phyloP scores from a whole-genome alignment of 2,888 invertebrate species.

The Xanthorhoe designata region DNA sequence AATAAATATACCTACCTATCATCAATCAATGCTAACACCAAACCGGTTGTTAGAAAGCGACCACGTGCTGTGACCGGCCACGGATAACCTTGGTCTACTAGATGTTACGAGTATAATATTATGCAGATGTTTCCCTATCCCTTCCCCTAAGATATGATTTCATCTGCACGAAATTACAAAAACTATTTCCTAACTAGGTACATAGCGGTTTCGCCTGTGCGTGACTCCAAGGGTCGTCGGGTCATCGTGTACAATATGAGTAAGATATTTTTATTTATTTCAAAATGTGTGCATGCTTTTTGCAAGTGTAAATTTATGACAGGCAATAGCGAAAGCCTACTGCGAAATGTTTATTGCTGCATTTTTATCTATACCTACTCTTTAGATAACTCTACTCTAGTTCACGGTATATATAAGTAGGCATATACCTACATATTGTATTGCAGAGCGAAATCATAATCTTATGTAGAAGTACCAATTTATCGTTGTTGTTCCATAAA shows the following conservation, averaged over 20 bases:
- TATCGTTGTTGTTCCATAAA: not conserved
- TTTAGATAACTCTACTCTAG: not conserved
- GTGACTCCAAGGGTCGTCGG: slow-evolving; percentile 90
- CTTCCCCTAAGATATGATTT: slow-evolving; percentile 57
- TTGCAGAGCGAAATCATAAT: slow-evolving; percentile 13
- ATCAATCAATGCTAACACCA: slow-evolving; percentile 26
- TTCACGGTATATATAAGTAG: not conserved
- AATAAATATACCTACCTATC: slow-evolving; percentile 18
- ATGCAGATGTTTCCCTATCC: slow-evolving; percentile 36
- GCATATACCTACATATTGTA: too few species aligned
- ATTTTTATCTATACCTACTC: slow-evolving; percentile 7
- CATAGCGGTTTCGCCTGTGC: slow-evolving; percentile 90
- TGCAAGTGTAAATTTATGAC: slow-evolving; percentile 41
- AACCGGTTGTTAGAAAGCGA: slow-evolving; percentile 27
- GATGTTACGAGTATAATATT: slow-evolving; percentile 6
- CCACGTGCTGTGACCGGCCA: slow-evolving; percentile 24
- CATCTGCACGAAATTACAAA: slow-evolving; percentile 53
- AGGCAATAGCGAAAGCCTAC: slow-evolving; percentile 28
- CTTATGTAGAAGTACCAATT: too few species aligned
- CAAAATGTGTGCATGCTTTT: slow-evolving; percentile 36
- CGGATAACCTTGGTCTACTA: slow-evolving; percentile 30
- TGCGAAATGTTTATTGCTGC: slow-evolving; percentile 33
- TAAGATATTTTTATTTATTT: slow-evolving; percentile 65
- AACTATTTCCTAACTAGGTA: slow-evolving; percentile 84
- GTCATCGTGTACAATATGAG: slow-evolving; percentile 89